These are phyloP conservation scores for Carassius auratus DNA, from an alignment of 2,113 vertebrate genomes.

Conservation along the genomic window DNA sequence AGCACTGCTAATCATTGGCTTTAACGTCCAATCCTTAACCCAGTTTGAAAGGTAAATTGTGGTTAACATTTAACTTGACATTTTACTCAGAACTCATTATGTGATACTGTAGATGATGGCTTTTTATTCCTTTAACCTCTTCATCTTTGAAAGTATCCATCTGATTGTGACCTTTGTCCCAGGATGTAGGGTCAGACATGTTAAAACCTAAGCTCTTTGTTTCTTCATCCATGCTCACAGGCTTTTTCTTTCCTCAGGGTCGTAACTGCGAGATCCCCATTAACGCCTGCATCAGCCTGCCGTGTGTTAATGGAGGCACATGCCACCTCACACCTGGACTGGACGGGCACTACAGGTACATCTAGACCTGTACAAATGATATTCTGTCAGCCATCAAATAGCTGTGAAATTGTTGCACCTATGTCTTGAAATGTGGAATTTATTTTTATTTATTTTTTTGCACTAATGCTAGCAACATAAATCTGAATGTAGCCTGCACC, in stretches of 20 bases:
- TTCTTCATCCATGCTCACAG: not conserved
- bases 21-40: not conserved
- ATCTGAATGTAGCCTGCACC: not conserved
- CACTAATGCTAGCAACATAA: not conserved
- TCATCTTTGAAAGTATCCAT: not conserved
- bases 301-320: slow-evolving; percentile 89
- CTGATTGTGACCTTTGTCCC: not conserved
- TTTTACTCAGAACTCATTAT: slow-evolving; percentile 26
- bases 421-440: too few relatives aligned
- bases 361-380: not conserved
- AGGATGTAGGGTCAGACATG: not conserved
- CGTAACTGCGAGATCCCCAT: slow-evolving; percentile 88
- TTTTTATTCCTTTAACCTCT: not conserved
- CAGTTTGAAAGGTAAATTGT: slow-evolving; percentile 16
- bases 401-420: not conserved
- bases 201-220: slow-evolving; percentile 34
- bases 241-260: slow-evolving; percentile 73
- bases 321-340: slow-evolving; percentile 85
- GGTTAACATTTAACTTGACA: not conserved
- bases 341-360: slow-evolving; percentile 91
- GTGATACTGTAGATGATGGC: not conserved
- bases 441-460: too few relatives aligned
- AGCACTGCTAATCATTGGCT: not conserved
- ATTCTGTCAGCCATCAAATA: not conserved
- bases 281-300: slow-evolving; percentile 90